These are phyloP conservation scores for Atherinosoma microstoma DNA, from an alignment of 2,797 vertebrate species.

Conservation along the genomic window DNA sequence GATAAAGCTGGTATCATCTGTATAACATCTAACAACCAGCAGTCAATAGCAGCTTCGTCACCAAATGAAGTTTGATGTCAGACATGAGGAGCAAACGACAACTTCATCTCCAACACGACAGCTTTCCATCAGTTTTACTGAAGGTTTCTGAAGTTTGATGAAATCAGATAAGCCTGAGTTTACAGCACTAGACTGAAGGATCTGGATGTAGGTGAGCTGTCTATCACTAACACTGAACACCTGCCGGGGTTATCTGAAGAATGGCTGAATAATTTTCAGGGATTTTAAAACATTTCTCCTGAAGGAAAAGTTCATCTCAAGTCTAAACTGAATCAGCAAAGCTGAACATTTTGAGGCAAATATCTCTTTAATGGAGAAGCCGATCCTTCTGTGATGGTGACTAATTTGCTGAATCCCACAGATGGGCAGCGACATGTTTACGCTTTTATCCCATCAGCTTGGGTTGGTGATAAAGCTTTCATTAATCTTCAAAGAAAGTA, in stretches of 20 bases:
- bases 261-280: neutral
- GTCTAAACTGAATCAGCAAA: neutral
- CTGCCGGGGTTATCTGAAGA: too few species aligned
- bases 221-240: too few species aligned
- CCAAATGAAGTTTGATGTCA: too few species aligned
- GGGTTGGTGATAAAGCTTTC: slow-evolving; percentile 51
- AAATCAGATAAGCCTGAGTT: neutral
- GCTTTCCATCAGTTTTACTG: too few species aligned
- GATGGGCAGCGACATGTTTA: slow-evolving; percentile 27
- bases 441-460: slow-evolving; percentile 20
- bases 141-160: too few species aligned
- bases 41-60: too few species aligned
- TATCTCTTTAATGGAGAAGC: slow-evolving; percentile 13
- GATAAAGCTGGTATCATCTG: too few species aligned
- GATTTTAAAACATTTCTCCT: neutral
- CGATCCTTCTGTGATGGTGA: slow-evolving; percentile 21
- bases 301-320: neutral
- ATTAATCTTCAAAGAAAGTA: slow-evolving; percentile 32
- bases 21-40: too few species aligned
- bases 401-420: slow-evolving; percentile 26
- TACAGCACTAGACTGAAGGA: neutral
- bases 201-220: neutral
- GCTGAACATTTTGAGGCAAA: neutral
- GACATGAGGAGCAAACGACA: too few species aligned
- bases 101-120: too few species aligned